Evolutionary conservation across 1,140 invertebrate genomes (phyloP).

Genomic region (Caenorhabditis remanei): DNA sequence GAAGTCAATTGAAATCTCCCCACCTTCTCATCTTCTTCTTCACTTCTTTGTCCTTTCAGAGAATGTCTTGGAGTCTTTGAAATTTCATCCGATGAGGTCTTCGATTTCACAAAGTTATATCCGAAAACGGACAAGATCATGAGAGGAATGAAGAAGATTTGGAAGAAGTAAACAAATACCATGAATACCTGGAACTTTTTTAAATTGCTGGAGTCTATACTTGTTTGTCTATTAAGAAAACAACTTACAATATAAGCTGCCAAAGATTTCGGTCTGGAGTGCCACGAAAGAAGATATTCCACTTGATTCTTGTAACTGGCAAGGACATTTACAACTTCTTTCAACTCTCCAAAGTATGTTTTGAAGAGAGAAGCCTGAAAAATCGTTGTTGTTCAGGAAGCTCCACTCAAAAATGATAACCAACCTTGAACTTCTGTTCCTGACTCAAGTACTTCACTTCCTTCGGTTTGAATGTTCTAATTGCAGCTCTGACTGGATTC

Average conservation of each 20-base stretch:
- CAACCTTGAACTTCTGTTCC: constrained; percentile 90
- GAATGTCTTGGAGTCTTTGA: neutral
- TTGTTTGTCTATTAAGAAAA: neutral
- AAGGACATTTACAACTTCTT: constrained; percentile 88
- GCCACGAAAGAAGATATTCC: constrained; percentile 97
- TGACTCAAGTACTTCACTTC: constrained; percentile 94
- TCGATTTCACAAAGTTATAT: constrained; percentile 36
- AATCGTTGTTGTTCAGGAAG: neutral
- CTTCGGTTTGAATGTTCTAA: constrained; percentile 92
- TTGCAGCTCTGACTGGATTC: constrained; percentile 89
- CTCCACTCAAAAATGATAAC: too few relatives aligned
- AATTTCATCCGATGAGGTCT: neutral
- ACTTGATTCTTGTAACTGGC: constrained; percentile 91
- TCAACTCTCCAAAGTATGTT: constrained; percentile 81
- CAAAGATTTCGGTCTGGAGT: constrained; percentile 89
- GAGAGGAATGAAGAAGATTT: constrained; percentile 27
- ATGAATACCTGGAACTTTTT: constrained; percentile 31
- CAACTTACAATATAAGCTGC: constrained; percentile 85
- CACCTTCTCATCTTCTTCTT: constrained; percentile 48
- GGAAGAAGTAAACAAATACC: constrained; percentile 22
- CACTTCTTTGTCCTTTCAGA: constrained; percentile 26
- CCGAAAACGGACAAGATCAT: constrained; percentile 13
- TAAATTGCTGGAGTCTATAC: neutral
- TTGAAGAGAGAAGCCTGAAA: constrained; percentile 49
- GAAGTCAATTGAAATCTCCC: too few relatives aligned